phyloP scores from a whole-genome alignment of 2,888 invertebrate genomes.

The Eupithecia subfuscata region DNA sequence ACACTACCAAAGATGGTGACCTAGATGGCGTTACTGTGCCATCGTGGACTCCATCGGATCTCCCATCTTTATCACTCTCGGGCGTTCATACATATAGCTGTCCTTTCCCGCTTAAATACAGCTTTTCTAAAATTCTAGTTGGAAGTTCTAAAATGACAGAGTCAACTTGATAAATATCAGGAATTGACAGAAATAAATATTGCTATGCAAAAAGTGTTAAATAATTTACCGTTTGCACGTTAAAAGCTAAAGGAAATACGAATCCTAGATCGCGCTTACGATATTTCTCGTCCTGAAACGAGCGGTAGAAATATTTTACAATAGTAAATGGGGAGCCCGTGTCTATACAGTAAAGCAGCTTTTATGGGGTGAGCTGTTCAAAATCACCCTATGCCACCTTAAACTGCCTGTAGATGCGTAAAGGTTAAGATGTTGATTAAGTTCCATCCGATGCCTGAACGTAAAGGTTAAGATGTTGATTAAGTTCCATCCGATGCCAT shows the following conservation, averaged over 20 bases:
- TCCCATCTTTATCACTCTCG: conserved; percentile 19
- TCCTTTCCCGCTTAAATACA: conserved; percentile 6
- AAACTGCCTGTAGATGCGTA: background rate
- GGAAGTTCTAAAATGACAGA: background rate
- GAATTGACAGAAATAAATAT: background rate
- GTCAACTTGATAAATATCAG: background rate
- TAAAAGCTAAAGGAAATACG: background rate
- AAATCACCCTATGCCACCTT: conserved; percentile 15
- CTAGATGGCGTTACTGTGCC: conserved; percentile 26
- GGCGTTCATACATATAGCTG: background rate
- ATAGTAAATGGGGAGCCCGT: conserved; percentile 14
- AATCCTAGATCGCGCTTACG: conserved; percentile 23
- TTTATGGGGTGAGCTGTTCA: conserved; percentile 13
- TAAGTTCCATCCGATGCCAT: background rate
- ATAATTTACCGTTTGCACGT: background rate
- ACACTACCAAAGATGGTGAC: conserved; percentile 2
- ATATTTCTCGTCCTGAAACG: background rate
- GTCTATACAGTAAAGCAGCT: conserved; percentile 21
- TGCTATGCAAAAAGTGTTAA: conserved; percentile 12
- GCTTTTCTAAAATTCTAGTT: background rate
- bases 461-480: background rate
- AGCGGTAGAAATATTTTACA: background rate
- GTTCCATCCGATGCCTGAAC: too few species aligned
- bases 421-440: too few species aligned
- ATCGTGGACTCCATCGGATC: background rate